phyloP scores from a whole-genome alignment of 37 sponge, comb jelly and placozoan genomes.

The Aplysina aerophoba region DNA sequence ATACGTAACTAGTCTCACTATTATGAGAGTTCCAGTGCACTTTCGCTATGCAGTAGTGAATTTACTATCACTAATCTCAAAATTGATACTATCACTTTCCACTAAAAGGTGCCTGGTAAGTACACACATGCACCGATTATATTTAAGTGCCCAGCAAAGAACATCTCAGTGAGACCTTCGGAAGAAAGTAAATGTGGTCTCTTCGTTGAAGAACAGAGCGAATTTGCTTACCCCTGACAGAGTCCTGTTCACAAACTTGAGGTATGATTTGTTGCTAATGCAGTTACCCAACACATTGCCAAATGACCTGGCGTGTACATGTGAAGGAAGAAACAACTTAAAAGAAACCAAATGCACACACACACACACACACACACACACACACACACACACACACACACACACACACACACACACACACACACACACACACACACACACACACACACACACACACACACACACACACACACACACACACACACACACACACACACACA shows the following conservation, averaged over 20 bases:
- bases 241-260: background rate
- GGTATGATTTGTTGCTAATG: constrained; percentile 51
- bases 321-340: background rate
- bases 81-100: too few relatives aligned
- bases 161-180: too few relatives aligned
- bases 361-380: constrained; percentile 13
- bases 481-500: constrained; percentile 14
- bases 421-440: constrained; percentile 30
- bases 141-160: too few relatives aligned
- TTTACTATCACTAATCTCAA: too few relatives aligned
- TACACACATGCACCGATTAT: too few relatives aligned
- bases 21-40: too few relatives aligned
- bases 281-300: constrained; percentile 81
- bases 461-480: background rate
- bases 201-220: too few relatives aligned
- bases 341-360: background rate
- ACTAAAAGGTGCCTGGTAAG: background rate
- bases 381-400: constrained; percentile 21
- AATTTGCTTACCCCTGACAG: background rate
- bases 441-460: background rate
- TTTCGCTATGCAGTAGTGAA: too few relatives aligned
- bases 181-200: too few relatives aligned
- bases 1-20: too few relatives aligned
- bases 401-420: constrained; percentile 31
- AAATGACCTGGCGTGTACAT: constrained; percentile 34